Conservation (phyloP, 2,888 invertebrate genomes). For the Crematogaster levior region DNA sequence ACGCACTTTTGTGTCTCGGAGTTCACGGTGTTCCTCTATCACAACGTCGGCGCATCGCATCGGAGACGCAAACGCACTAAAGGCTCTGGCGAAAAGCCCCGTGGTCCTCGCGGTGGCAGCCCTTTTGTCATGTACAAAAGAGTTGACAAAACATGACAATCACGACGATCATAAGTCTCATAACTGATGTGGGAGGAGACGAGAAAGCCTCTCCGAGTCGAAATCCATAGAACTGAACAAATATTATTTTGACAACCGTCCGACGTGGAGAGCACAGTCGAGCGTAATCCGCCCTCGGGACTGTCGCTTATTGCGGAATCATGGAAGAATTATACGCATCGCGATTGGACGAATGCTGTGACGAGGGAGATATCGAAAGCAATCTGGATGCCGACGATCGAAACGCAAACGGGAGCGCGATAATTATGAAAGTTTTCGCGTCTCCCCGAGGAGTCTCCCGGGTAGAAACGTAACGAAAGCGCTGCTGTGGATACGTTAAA, state of each 20-base stretch:
- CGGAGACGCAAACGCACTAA: constrained; percentile 49
- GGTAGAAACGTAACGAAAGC: constrained; percentile 50
- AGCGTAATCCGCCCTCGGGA: constrained; percentile 46
- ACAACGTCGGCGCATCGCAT: background rate
- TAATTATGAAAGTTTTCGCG: constrained; percentile 36
- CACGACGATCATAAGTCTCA: constrained; percentile 78
- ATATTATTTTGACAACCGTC: constrained; percentile 78
- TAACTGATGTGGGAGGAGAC: constrained; percentile 74
- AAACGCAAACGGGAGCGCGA: background rate
- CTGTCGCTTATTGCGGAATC: constrained; percentile 53
- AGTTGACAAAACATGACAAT: constrained; percentile 85
- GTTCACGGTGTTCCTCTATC: constrained; percentile 23
- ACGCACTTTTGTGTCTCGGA: constrained; percentile 68
- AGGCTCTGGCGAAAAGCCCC: constrained; percentile 44
- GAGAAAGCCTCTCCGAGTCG: constrained; percentile 67
- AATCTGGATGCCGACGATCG: constrained; percentile 1
- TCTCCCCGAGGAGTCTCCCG: background rate
- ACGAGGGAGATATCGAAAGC: constrained; percentile 74
- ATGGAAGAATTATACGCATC: constrained; percentile 38
- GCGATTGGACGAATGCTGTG: constrained; percentile 21
- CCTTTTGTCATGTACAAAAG: constrained; percentile 78
- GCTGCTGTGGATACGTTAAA: constrained; percentile 77
- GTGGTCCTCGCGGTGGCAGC: constrained; percentile 64
- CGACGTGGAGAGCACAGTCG: constrained; percentile 56
- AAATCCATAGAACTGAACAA: constrained; percentile 69